Base-by-base conservation (phyloP, 2,113 vertebrate species). In the Pachycephala philippinensis region DNA sequence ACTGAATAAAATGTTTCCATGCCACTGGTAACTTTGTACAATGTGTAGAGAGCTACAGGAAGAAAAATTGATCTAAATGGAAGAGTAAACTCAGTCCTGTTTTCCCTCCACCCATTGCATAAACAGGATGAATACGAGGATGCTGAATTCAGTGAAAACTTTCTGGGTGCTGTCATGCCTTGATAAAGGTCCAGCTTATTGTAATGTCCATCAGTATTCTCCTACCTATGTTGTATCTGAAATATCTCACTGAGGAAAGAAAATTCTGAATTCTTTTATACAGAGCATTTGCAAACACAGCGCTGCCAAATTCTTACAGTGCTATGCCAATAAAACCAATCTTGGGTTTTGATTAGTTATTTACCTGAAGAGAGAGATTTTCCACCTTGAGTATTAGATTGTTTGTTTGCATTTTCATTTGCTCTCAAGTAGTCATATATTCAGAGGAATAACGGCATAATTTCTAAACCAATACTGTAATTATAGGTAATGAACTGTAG, bases 381-480 rank as follows among this genome's bases (percentile, higher is more conserved):
- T 91, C 87, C 87, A 92, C 71, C 82, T 77, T 87, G 91, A 90
- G 37, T 59, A 90, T 94, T 80, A 96, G 53, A 78, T 89, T 96
- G 70, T 95, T 96, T 95, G 71, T 93, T 96, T 96, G 83, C 42
- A 42, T 88, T 93, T 97, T 96, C 84, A 39, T 96, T 93, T 97
- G 45, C 56, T 63, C 89, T 95, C 79, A 96, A 91, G 76, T 94
- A 96, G 86, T 96, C 64, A 90, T 52, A 85, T 50, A 91, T 91
- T 92, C 72, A 65, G 91, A 91, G 47, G 70, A 96, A 89, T 95
- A 97, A 97, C 97, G 84, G 92, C 35, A 80, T 92, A 75, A 90
- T 96, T 97, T 97, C 78, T 90, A 96, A 96, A 81, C 50, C 76
- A 94, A 69, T 88, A 35, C 53, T 87, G 47, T 94, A 91, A 96